These are phyloP conservation scores for Columba janthina DNA, from an alignment of 2,113 vertebrate genomes.

Conservation along the genomic window DNA sequence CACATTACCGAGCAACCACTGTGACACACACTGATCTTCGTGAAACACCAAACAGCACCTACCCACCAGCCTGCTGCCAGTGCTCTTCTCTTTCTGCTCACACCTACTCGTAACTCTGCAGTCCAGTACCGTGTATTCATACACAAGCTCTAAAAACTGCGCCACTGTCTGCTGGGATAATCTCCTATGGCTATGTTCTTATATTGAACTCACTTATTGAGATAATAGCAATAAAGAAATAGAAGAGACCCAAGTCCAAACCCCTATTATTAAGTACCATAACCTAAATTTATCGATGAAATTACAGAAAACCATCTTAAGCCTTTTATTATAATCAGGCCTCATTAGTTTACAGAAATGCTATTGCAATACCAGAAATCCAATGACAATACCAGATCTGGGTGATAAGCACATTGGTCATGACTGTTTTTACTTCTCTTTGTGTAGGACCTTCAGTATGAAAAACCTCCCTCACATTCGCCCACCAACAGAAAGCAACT, in stretches of 20 bases:
- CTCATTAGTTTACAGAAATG: not conserved
- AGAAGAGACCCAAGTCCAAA: not conserved
- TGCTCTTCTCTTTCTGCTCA: not conserved
- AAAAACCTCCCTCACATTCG: not conserved
- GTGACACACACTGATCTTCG: not conserved
- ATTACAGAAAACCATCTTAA: not conserved
- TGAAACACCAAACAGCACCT: not conserved
- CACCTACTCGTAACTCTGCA: not conserved
- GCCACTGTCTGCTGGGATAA: not conserved
- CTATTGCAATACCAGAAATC: not conserved
- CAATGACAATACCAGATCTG: not conserved
- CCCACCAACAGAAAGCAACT: not conserved
- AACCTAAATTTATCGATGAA: not conserved
- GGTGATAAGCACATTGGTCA: not conserved
- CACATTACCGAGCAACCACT: not conserved
- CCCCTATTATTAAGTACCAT: not conserved
- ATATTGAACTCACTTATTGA: not conserved
- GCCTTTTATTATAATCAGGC: not conserved
- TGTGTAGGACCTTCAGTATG: not conserved
- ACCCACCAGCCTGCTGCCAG: not conserved
- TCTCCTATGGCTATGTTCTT: not conserved
- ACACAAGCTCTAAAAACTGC: not conserved
- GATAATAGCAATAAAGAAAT: not conserved
- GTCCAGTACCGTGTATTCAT: not conserved
- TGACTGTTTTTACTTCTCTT: not conserved